Evolutionary conservation across 2,113 vertebrate species (phyloP).

Genomic region (Sinocyclocheilus anshuiensis): DNA sequence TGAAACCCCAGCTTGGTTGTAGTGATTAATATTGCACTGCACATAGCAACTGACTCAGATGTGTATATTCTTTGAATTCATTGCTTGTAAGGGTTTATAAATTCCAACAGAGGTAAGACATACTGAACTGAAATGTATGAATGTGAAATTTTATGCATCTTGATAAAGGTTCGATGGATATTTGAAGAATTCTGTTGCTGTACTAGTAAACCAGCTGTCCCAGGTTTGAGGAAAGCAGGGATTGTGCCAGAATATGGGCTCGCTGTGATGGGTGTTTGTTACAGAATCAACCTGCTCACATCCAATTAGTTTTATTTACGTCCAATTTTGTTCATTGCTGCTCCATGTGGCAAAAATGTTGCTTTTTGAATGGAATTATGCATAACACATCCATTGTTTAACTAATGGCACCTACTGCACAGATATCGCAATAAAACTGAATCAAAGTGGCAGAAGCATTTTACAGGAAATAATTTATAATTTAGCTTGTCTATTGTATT

Average conservation of each 20-base stretch:
- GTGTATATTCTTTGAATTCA: no score
- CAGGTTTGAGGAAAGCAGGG: background rate
- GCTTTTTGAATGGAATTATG: background rate
- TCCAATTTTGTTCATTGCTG: conserved; percentile 27
- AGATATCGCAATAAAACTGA: background rate
- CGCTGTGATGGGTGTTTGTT: background rate
- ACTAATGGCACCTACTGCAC: background rate
- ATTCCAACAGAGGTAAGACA: background rate
- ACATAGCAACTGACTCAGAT: conserved; percentile 35
- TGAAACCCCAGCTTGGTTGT: conserved; percentile 59
- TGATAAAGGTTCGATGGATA: background rate
- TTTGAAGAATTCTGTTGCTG: background rate
- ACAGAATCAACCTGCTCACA: conserved; percentile 20
- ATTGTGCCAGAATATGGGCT: conserved; percentile 11
- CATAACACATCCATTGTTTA: background rate
- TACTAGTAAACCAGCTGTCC: no score
- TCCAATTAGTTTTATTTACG: conserved; percentile 25
- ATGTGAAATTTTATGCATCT: background rate
- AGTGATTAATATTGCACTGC: conserved; percentile 66
- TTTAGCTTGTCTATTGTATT: background rate
- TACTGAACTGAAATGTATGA: background rate
- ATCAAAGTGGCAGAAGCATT: conserved; percentile 4
- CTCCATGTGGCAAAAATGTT: background rate
- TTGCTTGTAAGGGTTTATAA: no score
- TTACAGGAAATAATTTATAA: background rate